These are phyloP conservation scores for Apamea sordens DNA, from an alignment of 2,888 invertebrate genomes.

Conservation along the genomic window DNA sequence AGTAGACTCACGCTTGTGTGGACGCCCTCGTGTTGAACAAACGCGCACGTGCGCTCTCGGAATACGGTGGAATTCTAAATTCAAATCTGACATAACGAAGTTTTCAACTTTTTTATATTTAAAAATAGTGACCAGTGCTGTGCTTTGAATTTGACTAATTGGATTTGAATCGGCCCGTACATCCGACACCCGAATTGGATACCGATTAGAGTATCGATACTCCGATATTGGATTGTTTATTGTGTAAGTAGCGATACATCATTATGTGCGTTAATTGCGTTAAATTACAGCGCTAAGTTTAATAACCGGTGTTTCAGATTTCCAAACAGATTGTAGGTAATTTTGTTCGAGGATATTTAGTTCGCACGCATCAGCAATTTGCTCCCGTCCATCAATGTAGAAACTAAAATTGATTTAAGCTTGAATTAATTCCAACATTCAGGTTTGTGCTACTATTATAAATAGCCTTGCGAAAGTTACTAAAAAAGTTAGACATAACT, in stretches of 20 bases:
- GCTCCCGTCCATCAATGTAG: conserved; percentile 43
- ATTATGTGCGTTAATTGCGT: conserved; percentile 63
- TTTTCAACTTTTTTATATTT: conserved; percentile 64
- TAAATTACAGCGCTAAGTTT: conserved; percentile 59
- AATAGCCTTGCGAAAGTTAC: conserved; percentile 1
- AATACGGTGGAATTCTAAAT: conserved; percentile 76
- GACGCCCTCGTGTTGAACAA: conserved; percentile 78
- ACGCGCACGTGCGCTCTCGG: conserved; percentile 75
- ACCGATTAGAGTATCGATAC: conserved; percentile 69
- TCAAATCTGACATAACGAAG: conserved; percentile 72
- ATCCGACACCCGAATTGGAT: conserved; percentile 75
- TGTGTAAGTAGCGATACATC: conserved; percentile 79
- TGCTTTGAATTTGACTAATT: conserved; percentile 74
- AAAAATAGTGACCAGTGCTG: conserved; percentile 82
- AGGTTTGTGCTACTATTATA: conserved; percentile 11
- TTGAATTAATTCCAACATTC: conserved; percentile 20
- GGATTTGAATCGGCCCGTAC: conserved; percentile 78
- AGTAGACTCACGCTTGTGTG: conserved; percentile 82
- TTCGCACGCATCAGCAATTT: conserved; percentile 66
- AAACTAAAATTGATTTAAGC: conserved; percentile 45
- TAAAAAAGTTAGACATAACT: conserved; percentile 1
- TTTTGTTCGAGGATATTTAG: conserved; percentile 63
- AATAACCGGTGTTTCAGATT: conserved; percentile 63
- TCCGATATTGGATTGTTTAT: conserved; percentile 79
- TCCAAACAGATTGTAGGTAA: conserved; percentile 62